Evolutionary conservation across 1,140 invertebrate species (phyloP).

Genomic region (Odontomachus brunneus): DNA sequence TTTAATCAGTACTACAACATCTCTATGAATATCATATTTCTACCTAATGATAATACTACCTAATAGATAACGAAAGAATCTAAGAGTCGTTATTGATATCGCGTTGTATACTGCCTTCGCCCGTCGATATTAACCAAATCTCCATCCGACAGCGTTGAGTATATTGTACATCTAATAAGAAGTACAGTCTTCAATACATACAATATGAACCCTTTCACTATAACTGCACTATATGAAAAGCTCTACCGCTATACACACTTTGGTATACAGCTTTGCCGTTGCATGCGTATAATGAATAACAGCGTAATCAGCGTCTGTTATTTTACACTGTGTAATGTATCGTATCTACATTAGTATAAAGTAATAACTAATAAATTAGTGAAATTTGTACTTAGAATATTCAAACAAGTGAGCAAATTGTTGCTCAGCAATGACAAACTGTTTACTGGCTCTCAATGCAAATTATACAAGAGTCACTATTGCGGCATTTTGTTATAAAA

Average conservation of each 20-base stretch:
- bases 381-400: no score
- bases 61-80: conserved; percentile 24
- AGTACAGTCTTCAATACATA: conserved; percentile 11
- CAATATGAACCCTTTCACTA: neutral
- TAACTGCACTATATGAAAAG: no score
- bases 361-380: no score
- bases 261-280: no score
- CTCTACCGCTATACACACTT: no score
- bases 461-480: no score
- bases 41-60: neutral
- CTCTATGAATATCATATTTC: conserved; percentile 26
- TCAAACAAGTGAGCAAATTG: no score
- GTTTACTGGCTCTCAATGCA: no score
- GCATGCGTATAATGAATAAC: no score
- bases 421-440: no score
- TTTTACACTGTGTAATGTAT: conserved; percentile 5
- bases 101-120: conserved; percentile 27
- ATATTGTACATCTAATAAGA: conserved; percentile 28
- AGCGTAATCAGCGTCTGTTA: neutral
- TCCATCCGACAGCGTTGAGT: neutral
- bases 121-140: conserved; percentile 31
- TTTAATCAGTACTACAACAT: neutral
- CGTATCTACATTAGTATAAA: no score
- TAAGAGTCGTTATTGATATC: conserved; percentile 28
- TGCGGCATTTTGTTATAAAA: no score